phyloP scores from a whole-genome alignment of 2,113 vertebrate species.

The Isurus oxyrinchus region DNA sequence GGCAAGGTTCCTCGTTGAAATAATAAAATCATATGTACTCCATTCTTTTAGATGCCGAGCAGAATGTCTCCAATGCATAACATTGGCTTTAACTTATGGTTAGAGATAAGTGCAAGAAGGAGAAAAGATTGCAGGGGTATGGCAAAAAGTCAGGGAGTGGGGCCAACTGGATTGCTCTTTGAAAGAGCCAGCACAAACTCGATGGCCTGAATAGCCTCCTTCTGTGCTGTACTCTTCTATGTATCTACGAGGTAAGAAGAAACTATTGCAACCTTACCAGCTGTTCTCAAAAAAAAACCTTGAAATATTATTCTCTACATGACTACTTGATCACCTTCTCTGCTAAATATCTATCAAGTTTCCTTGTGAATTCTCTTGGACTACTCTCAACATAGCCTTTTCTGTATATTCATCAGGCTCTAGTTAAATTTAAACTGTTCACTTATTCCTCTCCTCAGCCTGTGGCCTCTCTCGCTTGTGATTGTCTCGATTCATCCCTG shows the following conservation, averaged over 20 bases:
- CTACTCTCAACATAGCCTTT: neutral
- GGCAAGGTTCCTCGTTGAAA: neutral
- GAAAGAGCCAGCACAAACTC: neutral
- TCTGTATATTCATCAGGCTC: neutral
- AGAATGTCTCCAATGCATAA: neutral
- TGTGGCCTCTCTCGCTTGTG: neutral
- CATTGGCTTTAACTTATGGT: neutral
- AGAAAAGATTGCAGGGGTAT: neutral
- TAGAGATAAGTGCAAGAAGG: neutral
- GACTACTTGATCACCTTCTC: neutral
- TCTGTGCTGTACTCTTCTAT: neutral
- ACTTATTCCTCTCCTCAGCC: neutral
- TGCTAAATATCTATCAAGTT: neutral
- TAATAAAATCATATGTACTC: neutral
- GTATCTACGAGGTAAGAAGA: neutral
- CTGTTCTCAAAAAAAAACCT: neutral
- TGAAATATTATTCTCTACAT: neutral
- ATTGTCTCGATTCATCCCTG: neutral
- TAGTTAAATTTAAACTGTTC: neutral
- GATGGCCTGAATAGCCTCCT: neutral
- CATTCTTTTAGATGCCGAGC: neutral
- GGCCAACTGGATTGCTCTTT: neutral
- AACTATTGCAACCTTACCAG: neutral
- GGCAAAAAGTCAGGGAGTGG: neutral
- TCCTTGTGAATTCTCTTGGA: neutral